A percentile compares a stretch with the other conserved stretches of the same genome.
Conservation (phyloP, 2,888 invertebrate genomes). For the Epirrhoe tristata region DNA sequence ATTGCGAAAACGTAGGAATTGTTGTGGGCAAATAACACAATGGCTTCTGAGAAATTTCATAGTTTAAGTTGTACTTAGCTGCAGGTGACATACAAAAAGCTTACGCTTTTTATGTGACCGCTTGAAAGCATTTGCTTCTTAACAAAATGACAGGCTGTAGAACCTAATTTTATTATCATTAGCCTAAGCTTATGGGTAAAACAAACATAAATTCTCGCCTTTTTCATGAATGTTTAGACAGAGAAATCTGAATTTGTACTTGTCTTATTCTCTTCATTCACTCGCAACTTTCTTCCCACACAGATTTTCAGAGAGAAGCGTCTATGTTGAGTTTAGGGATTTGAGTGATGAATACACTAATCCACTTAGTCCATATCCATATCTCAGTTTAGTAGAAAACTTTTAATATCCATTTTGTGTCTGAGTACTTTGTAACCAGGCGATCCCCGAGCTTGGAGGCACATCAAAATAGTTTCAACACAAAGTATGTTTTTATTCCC, state of each 20-base stretch:
- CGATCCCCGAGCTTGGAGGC: conserved; percentile 17
- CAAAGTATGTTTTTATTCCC: conserved; percentile 35
- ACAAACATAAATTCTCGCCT: neutral
- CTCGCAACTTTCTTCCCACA: neutral
- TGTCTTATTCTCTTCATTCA: neutral
- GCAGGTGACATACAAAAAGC: conserved; percentile 1
- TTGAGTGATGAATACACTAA: neutral
- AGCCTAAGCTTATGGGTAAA: neutral
- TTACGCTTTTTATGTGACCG: neutral
- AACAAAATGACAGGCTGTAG: neutral
- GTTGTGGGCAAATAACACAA: conserved; percentile 30
- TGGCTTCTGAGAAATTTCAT: conserved; percentile 34
- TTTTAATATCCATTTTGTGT: conserved; percentile 20
- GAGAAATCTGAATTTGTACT: neutral
- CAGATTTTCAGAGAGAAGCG: neutral
- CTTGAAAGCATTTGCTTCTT: neutral
- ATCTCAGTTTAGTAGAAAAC: conserved; percentile 14
- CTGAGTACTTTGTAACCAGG: conserved; percentile 35
- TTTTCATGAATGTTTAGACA: no score
- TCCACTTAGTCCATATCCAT: conserved; percentile 11
- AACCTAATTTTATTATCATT: neutral
- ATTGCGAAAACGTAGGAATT: conserved; percentile 35
- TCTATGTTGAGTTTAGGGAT: conserved; percentile 1
- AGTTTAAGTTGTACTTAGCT: conserved; percentile 28
- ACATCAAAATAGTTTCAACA: conserved; percentile 35